phyloP scores from a whole-genome alignment of 2,888 invertebrate genomes.

The Lamproptera curius region DNA sequence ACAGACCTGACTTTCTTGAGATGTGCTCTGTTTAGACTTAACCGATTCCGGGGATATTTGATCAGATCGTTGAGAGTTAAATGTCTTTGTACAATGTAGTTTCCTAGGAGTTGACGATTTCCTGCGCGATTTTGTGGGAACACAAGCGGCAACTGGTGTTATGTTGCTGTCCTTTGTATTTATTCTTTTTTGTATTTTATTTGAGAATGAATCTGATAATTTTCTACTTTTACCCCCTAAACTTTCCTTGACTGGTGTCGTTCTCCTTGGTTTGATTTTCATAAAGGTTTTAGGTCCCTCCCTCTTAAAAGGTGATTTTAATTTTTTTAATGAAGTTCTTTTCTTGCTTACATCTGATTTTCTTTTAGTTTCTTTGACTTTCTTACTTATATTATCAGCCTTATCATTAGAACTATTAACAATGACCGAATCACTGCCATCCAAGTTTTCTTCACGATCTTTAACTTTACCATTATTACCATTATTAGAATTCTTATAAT shows the following conservation, averaged over 20 bases:
- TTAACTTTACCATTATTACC: slow-evolving; percentile 33
- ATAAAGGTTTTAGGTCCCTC: slow-evolving; percentile 51
- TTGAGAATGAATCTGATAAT: slow-evolving; percentile 31
- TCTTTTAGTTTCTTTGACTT: slow-evolving; percentile 32
- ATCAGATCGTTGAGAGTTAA: slow-evolving; percentile 49
- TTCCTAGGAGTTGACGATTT: slow-evolving; percentile 73
- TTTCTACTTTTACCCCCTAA: slow-evolving; percentile 37
- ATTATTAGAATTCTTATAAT: slow-evolving; percentile 38
- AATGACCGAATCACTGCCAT: slow-evolving; percentile 40
- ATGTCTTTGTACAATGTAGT: slow-evolving; percentile 56
- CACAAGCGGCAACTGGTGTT: slow-evolving; percentile 30
- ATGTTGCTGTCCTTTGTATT: slow-evolving; percentile 39
- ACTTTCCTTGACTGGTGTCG: slow-evolving; percentile 50
- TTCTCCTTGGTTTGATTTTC: slow-evolving; percentile 59
- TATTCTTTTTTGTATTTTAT: slow-evolving; percentile 20
- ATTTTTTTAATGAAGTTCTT: slow-evolving; percentile 34
- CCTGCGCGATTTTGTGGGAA: slow-evolving; percentile 62
- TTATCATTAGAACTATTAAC: slow-evolving; percentile 35
- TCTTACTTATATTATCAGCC: slow-evolving; percentile 29
- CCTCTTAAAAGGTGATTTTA: slow-evolving; percentile 49
- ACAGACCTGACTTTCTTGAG: slow-evolving; percentile 27
- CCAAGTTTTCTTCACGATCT: slow-evolving; percentile 34
- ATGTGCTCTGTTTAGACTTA: slow-evolving; percentile 26
- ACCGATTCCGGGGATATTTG: slow-evolving; percentile 44
- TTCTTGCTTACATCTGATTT: slow-evolving; percentile 31